Percentiles rank a stretch among this genome's conserved stretches.
Evolutionary conservation across 2,797 vertebrate genomes (phyloP).

Genomic region (Cyprinodon diabolis): DNA sequence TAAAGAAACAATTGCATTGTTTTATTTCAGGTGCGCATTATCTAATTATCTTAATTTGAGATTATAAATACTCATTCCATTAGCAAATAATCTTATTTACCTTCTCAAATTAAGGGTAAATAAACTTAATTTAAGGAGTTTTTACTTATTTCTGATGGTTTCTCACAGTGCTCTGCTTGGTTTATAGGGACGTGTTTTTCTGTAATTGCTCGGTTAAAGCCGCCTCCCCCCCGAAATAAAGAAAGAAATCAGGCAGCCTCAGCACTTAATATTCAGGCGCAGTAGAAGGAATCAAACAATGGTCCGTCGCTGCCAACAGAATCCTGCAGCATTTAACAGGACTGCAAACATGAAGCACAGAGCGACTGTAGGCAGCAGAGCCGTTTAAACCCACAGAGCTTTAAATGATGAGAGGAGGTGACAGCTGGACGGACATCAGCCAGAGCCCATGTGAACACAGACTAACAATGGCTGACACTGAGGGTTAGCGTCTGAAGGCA

Average conservation of each 20-base stretch:
- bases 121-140: no score
- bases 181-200: no score
- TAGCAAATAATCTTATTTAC: no score
- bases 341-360: background rate
- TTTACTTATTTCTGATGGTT: no score
- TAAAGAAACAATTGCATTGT: no score
- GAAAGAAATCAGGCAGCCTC: background rate
- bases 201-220: background rate
- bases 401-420: slow-evolving; percentile 43
- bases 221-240: background rate
- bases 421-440: slow-evolving; percentile 54
- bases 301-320: background rate
- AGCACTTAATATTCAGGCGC: background rate
- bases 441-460: slow-evolving; percentile 40
- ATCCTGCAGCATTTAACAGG: slow-evolving; percentile 1
- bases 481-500: slow-evolving; percentile 36
- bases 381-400: slow-evolving; percentile 10
- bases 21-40: no score
- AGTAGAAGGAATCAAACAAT: background rate
- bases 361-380: no score
- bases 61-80: no score
- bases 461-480: slow-evolving; percentile 36
- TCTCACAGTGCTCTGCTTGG: no score
- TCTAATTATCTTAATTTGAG: no score
- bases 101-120: no score